Conservation (phyloP, 2,888 invertebrate genomes). For the Hesperia comma region DNA sequence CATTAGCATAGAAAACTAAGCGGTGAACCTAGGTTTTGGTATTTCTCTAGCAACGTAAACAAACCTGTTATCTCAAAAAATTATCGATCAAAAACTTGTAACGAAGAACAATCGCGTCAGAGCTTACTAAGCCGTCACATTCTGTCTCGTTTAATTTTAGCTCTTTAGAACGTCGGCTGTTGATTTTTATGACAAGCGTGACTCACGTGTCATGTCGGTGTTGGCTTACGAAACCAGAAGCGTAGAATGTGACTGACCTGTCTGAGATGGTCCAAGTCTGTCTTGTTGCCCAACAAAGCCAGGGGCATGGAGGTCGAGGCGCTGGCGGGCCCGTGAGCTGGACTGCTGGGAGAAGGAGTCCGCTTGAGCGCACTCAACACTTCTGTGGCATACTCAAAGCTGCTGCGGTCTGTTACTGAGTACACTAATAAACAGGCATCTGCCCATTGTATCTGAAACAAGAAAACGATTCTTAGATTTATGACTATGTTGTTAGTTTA, state of each 20-base stretch:
- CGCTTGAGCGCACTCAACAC: slow-evolving; percentile 85
- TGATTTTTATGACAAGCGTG: slow-evolving; percentile 25
- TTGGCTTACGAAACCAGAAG: slow-evolving; percentile 1
- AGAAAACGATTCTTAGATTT: slow-evolving; percentile 39
- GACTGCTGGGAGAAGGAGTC: slow-evolving; percentile 79
- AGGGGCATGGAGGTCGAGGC: slow-evolving; percentile 79
- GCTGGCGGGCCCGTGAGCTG: slow-evolving; percentile 84
- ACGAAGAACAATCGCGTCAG: slow-evolving; percentile 10
- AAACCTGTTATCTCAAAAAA: too few species aligned
- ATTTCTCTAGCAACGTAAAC: too few species aligned
- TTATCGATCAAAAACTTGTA: background rate
- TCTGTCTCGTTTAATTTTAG: slow-evolving; percentile 12
- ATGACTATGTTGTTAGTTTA: too few species aligned
- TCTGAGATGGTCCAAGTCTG: slow-evolving; percentile 90
- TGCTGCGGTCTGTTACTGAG: slow-evolving; percentile 88
- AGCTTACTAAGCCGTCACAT: background rate
- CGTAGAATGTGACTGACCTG: slow-evolving; percentile 80
- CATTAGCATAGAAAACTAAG: too few species aligned
- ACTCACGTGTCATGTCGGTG: background rate
- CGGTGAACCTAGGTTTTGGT: too few species aligned
- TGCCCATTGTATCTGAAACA: slow-evolving; percentile 88
- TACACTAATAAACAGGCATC: slow-evolving; percentile 91
- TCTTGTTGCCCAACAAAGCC: slow-evolving; percentile 90
- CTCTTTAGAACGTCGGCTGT: slow-evolving; percentile 1
- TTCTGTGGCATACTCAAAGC: slow-evolving; percentile 88